These are phyloP conservation scores for Pungitius pungitius DNA, from an alignment of 2,113 vertebrate species.

Conservation along the genomic window DNA sequence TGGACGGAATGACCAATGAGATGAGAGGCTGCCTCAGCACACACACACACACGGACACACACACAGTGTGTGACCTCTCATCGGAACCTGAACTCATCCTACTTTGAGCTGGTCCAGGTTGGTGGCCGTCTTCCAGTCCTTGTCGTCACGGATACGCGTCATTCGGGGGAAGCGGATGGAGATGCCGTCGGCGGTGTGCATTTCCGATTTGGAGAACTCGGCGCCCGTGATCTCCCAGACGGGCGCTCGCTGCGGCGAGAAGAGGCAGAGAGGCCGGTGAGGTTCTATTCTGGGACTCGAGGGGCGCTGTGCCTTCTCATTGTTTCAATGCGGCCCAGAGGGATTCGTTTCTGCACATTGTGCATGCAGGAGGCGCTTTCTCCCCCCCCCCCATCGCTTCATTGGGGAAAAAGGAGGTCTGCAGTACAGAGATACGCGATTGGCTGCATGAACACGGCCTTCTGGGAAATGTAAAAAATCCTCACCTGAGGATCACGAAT, in stretches of 20 bases:
- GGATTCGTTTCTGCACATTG: too few relatives aligned
- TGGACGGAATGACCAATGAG: constrained; percentile 3
- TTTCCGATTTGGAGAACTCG: constrained; percentile 95
- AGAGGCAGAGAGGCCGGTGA: not conserved
- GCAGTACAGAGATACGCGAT: not conserved
- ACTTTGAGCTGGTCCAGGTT: constrained; percentile 93
- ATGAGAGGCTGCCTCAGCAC: too few relatives aligned
- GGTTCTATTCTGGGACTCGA: not conserved
- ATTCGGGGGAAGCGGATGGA: constrained; percentile 98
- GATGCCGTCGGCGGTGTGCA: constrained; percentile 96
- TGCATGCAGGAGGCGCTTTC: not conserved
- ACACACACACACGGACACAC: too few relatives aligned
- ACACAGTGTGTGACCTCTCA: not conserved
- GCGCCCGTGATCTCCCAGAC: constrained; percentile 99
- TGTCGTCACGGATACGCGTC: constrained; percentile 94
- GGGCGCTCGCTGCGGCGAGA: constrained; percentile 84
- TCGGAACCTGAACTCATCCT: not conserved
- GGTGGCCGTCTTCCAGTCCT: constrained; percentile 95
- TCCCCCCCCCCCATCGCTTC: constrained; percentile 20
- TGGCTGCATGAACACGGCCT: not conserved
- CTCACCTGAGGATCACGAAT: constrained; percentile 93
- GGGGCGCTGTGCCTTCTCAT: not conserved
- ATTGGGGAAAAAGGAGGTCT: not conserved
- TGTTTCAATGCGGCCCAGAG: not conserved
- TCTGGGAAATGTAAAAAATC: constrained; percentile 6